Base-by-base conservation (phyloP, 1,140 invertebrate species). In the Plutomurus gul region DNA sequence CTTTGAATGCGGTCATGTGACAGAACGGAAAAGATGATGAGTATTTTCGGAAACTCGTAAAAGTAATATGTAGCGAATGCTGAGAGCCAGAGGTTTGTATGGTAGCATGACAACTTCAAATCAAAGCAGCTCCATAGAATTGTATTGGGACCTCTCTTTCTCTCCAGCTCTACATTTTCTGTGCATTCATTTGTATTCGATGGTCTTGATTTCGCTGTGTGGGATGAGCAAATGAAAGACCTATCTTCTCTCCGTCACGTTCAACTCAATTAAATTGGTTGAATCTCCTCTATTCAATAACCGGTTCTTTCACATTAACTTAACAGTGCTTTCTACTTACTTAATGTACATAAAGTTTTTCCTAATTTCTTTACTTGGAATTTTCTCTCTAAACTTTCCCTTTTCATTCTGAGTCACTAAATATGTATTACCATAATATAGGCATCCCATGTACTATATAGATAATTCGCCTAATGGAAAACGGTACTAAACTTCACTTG, bases 11-110 rank as follows among this genome's bases (percentile, higher is more conserved):
- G n/a, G n/a, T n/a, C n/a, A n/a, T 65, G 56, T 65, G 56, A 30
- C 30, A 27, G 22, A 65, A 65, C 56, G 56, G 56, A 65, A 65
- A 65, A 65, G 56, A 65, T 65, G 56, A 65, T 65, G 36, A 65
- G 56, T 65, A 65, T 65, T 65, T 65, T 65, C 56, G 56, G 56
- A 65, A 65, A 65, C 56, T 30, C 56, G 56, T 65, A 65, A 65
- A 65, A 65, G 56, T 65, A 65, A 65, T 65, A 65, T 65, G 56
- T 65, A 65, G 56, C 25, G 27, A 33, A 30, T 25, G 25, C 56
- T 27, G 56, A 30, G 3, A 65, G 39, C 11, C 11, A 13, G 39
- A 30, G 36, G 13, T 65, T 43, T 43, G 39, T 43, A 43, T n/a
- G n/a, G n/a, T 65, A 65, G 56, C 56, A 27, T 65, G 56, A 65